These are phyloP conservation scores for Jaculus jaculus DNA, from an alignment of 2,113 vertebrate genomes.

Conservation along the genomic window DNA sequence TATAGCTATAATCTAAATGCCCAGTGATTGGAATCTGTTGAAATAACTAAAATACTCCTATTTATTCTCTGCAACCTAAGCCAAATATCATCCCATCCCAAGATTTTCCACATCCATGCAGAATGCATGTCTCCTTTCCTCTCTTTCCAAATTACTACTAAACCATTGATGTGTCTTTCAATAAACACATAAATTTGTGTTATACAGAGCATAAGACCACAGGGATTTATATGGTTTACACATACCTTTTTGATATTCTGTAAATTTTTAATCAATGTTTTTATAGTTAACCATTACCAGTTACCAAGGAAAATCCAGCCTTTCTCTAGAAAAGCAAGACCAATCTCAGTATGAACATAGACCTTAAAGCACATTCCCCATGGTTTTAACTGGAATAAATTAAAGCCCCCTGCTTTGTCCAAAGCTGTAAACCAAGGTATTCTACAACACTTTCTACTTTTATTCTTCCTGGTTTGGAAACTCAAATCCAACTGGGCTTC, in stretches of 20 bases:
- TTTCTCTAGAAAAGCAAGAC: not conserved
- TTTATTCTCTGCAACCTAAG: not conserved
- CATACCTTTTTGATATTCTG: not conserved
- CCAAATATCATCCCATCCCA: not conserved
- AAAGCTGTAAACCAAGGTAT: not conserved
- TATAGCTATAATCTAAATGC: not conserved
- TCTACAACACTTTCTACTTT: not conserved
- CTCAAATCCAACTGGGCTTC: not conserved
- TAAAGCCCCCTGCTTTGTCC: not conserved
- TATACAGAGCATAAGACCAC: not conserved
- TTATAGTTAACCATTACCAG: not conserved
- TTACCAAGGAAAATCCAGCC: not conserved
- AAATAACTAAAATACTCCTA: not conserved
- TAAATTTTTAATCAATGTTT: constrained; percentile 22
- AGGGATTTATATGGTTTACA: not conserved
- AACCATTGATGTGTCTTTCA: not conserved
- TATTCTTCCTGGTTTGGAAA: not conserved
- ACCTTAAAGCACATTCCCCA: not conserved
- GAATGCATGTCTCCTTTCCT: not conserved
- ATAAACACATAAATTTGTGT: not conserved
- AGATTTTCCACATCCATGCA: not conserved
- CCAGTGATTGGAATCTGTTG: no score
- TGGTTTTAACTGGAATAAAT: not conserved
- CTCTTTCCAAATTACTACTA: not conserved
- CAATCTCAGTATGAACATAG: not conserved